Conservation (phyloP, 2,797 vertebrate genomes). For the Sparidentex hasta region DNA sequence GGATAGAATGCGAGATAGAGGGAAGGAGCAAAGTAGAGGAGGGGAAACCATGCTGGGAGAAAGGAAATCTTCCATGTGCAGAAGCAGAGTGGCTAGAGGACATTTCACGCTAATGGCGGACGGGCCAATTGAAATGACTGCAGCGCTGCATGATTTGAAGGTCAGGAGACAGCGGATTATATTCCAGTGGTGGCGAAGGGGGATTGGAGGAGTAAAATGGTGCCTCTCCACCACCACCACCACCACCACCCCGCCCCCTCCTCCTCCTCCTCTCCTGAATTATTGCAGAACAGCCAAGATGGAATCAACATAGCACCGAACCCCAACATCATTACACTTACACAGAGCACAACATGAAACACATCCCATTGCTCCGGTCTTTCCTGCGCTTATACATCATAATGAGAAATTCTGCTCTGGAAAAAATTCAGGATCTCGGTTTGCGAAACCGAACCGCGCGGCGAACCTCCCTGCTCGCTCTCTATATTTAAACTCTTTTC, state of each 20-base stretch:
- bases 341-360: slow-evolving; percentile 70
- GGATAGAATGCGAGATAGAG: slow-evolving; percentile 75
- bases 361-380: slow-evolving; percentile 45
- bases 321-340: slow-evolving; percentile 78
- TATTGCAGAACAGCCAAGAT: slow-evolving; percentile 84
- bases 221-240: slow-evolving; percentile 61
- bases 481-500: slow-evolving; percentile 18
- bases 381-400: slow-evolving; percentile 55
- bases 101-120: slow-evolving; percentile 88
- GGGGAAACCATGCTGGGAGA: slow-evolving; percentile 85
- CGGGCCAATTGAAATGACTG: slow-evolving; percentile 88
- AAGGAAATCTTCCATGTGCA: slow-evolving; percentile 86
- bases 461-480: slow-evolving; percentile 1
- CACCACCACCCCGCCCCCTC: slow-evolving; percentile 39
- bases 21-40: slow-evolving; percentile 80
- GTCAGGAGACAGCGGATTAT: slow-evolving; percentile 89
- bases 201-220: slow-evolving; percentile 83
- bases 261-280: slow-evolving; percentile 70
- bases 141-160: slow-evolving; percentile 88
- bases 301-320: slow-evolving; percentile 83
- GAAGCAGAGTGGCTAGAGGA: slow-evolving; percentile 86
- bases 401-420: slow-evolving; percentile 64
- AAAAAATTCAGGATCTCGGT: slow-evolving; percentile 50
- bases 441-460: slow-evolving; percentile 53
- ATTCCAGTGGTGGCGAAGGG: slow-evolving; percentile 83